A percentile compares a stretch with the other conserved stretches of the same genome.
phyloP scores from a whole-genome alignment of 2,797 vertebrate species.

The Potorous gilbertii region DNA sequence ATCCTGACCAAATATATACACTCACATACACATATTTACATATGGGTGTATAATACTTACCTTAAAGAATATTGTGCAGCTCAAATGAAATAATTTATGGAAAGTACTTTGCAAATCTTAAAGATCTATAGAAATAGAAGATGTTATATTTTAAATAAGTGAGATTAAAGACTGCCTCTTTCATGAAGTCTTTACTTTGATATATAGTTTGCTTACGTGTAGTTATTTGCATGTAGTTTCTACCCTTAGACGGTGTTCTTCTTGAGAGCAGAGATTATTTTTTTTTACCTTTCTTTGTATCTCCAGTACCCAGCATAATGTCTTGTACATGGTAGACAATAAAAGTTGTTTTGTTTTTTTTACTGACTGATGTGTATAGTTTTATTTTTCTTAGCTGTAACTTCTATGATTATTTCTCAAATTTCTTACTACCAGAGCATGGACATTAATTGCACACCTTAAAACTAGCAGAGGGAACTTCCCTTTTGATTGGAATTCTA shows the following conservation, averaged over 20 bases:
- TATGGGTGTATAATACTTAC: neutral
- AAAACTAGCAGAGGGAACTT: neutral
- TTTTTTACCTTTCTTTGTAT: neutral
- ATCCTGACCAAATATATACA: neutral
- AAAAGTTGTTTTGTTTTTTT: no score
- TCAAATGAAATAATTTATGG: neutral
- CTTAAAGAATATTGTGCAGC: neutral
- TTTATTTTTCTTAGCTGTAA: neutral
- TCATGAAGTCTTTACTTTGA: neutral
- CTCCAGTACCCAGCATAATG: neutral
- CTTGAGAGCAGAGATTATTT: neutral
- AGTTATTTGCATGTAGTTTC: neutral
- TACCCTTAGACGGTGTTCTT: neutral
- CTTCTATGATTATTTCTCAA: neutral
- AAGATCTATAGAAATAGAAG: neutral
- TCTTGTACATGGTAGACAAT: neutral
- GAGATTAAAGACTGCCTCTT: neutral
- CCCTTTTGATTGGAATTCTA: neutral
- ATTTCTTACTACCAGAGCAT: neutral
- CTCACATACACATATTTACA: neutral
- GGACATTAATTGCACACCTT: neutral
- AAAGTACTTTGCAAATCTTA: neutral
- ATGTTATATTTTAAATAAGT: neutral
- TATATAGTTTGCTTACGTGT: neutral
- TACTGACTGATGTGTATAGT: neutral